phyloP scores from a whole-genome alignment of 2,888 invertebrate genomes.

The Hoplodrina ambigua region DNA sequence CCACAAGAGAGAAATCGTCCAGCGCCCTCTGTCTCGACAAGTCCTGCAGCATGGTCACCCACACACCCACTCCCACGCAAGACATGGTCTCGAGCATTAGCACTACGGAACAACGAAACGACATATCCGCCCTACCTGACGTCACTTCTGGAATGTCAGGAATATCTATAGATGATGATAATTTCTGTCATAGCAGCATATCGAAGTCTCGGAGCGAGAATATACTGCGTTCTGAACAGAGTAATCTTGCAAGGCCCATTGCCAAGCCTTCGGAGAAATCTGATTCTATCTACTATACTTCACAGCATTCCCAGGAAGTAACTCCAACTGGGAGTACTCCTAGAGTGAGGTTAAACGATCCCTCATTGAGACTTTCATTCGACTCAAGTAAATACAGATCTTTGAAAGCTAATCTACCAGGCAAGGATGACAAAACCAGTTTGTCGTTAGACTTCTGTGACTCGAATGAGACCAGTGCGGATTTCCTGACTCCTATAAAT shows the following conservation, averaged over 20 bases:
- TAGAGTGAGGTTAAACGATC: constrained; percentile 80
- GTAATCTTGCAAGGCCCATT: constrained; percentile 74
- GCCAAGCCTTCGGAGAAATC: constrained; percentile 81
- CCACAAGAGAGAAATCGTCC: constrained; percentile 85
- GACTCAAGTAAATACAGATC: constrained; percentile 86
- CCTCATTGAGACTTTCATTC: constrained; percentile 83
- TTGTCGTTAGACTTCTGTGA: constrained; percentile 87
- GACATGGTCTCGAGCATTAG: constrained; percentile 90
- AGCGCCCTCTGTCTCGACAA: constrained; percentile 88
- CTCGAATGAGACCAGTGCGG: constrained; percentile 88
- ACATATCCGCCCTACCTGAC: constrained; percentile 85
- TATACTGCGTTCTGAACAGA: constrained; percentile 85
- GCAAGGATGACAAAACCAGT: constrained; percentile 84
- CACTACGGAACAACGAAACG: constrained; percentile 87
- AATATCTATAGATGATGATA: constrained; percentile 88
- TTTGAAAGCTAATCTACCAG: constrained; percentile 76
- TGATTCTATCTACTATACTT: constrained; percentile 87
- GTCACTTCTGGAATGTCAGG: constrained; percentile 88
- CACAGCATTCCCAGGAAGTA: constrained; percentile 86
- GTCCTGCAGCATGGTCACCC: constrained; percentile 85
- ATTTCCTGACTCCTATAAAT: constrained; percentile 88
- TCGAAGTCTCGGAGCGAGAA: constrained; percentile 88
- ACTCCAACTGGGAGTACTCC: constrained; percentile 84
- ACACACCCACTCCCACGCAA: constrained; percentile 88
- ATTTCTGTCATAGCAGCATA: constrained; percentile 85